A percentile compares a stretch with the other conserved stretches of the same genome.
Conservation (phyloP, 2,797 vertebrate genomes). For the Lates japonicus region DNA sequence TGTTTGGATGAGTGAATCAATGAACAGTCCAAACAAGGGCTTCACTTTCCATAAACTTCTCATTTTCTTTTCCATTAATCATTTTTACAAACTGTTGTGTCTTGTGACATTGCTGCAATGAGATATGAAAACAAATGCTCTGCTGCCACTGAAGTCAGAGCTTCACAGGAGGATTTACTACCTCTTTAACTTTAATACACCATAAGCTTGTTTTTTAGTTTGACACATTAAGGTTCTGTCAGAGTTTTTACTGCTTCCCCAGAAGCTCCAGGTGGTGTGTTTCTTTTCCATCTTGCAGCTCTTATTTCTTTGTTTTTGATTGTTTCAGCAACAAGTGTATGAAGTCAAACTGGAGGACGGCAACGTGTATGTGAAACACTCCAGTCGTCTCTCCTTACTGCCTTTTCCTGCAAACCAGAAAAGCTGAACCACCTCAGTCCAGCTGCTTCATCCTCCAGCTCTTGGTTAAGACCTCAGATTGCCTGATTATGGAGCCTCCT, state of each 20-base stretch:
- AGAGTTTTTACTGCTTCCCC: not conserved
- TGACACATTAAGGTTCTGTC: not conserved
- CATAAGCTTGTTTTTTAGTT: not conserved
- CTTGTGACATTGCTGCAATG: not conserved
- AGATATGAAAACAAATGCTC: not conserved
- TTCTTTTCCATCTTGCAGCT: slow-evolving; percentile 24
- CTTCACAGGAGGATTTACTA: not conserved
- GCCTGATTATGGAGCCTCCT: slow-evolving; percentile 8
- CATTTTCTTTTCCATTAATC: slow-evolving; percentile 23
- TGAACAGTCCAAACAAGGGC: slow-evolving; percentile 32
- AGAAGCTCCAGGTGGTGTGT: not conserved
- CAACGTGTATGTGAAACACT: slow-evolving; percentile 82
- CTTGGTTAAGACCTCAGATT: not conserved
- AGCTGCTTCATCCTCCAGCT: slow-evolving; percentile 31
- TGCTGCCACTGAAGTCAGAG: not conserved
- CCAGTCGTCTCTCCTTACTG: slow-evolving; percentile 75
- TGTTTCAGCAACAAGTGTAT: slow-evolving; percentile 84
- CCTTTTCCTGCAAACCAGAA: slow-evolving; percentile 69
- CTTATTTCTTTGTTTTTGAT: slow-evolving; percentile 37
- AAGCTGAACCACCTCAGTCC: slow-evolving; percentile 57
- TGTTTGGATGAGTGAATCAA: slow-evolving; percentile 39
- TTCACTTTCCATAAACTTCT: slow-evolving; percentile 46
- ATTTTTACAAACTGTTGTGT: slow-evolving; percentile 7
- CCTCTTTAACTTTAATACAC: not conserved
- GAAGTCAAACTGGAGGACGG: slow-evolving; percentile 84